Base-by-base conservation (phyloP, 1,140 invertebrate genomes). In the Zaprionus gabonicus region DNA sequence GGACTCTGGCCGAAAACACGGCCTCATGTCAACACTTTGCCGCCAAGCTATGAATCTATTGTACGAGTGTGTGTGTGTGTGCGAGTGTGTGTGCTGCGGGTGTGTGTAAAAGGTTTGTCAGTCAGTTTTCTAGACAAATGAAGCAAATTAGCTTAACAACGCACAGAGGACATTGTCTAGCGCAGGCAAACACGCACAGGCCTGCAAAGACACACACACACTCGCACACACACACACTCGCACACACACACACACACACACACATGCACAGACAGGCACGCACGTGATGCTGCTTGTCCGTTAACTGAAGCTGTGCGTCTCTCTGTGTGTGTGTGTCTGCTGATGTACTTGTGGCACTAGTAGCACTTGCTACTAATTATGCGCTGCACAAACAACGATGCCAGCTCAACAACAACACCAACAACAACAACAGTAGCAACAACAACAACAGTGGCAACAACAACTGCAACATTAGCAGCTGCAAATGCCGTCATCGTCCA, bases 131-230 rank as follows among this genome's bases (percentile, higher is more conserved):
- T 81, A 83, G 87, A 91, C 87, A 91, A 91, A 91, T 91, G 87
- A 87, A 83, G 87, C 87, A 91, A 91, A 91, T 91, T 91, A 91
- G 87, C 82, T 83, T 83, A 83, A 91, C 83, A 91, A 81, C 80
- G 74, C 80, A 87, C 80, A 72, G 71, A 82, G 82, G 82, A 85
- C 82, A 82, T 76, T 82, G 82, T 86, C 71, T 63, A 79, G 79
- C 78, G 71, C 63, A 67, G 28, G 27, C 71, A 59, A 15, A 56
- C 38, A 44, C 23, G n/a, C 31, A 63, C 25, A 46, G 71, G 28
- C 20, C 57, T 13, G 27, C 31, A 60, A 59, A 78, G 46, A 65
- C 44, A 66, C 28, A 0, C 28, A 67, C 25, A 44, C 25, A 23
- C 23, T 23, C 23, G 23, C 23, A 23, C 23, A 66, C 28, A 20